These are phyloP conservation scores for Pangasius larnaudii DNA, from an alignment of 2,797 vertebrate genomes.

Conservation along the genomic window DNA sequence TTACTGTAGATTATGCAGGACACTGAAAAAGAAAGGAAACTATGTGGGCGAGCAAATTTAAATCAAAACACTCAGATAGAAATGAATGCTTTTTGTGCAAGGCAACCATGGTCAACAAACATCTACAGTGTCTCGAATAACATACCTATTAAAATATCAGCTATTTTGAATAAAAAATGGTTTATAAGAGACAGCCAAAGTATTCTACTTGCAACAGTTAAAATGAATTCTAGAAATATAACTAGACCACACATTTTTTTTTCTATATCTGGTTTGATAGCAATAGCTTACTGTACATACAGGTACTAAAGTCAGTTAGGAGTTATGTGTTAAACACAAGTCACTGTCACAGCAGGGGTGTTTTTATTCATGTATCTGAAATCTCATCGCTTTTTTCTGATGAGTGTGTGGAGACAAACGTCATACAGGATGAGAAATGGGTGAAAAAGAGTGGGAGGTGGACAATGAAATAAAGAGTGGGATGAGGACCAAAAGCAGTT, in stretches of 20 bases:
- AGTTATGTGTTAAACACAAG: not conserved
- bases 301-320: not conserved
- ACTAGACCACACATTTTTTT: not conserved
- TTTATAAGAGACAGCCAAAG: not conserved
- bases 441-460: not conserved
- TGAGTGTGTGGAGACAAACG: not conserved
- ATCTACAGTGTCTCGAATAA: not conserved
- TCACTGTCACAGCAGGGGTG: not conserved
- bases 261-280: not conserved
- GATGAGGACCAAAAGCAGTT: not conserved
- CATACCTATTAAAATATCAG: not conserved
- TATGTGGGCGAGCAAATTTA: not conserved
- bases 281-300: not conserved
- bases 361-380: constrained; percentile 27
- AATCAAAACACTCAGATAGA: not conserved
- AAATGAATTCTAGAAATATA: not conserved
- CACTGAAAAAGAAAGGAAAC: not conserved
- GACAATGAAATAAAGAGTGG: not conserved
- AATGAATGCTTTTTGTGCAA: not conserved
- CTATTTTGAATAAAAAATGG: not conserved
- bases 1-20: not conserved
- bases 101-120: not conserved
- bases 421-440: not conserved
- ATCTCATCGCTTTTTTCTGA: not conserved
- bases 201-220: not conserved